phyloP scores from a whole-genome alignment of 2,797 vertebrate species.

The Tadarida brasiliensis region DNA sequence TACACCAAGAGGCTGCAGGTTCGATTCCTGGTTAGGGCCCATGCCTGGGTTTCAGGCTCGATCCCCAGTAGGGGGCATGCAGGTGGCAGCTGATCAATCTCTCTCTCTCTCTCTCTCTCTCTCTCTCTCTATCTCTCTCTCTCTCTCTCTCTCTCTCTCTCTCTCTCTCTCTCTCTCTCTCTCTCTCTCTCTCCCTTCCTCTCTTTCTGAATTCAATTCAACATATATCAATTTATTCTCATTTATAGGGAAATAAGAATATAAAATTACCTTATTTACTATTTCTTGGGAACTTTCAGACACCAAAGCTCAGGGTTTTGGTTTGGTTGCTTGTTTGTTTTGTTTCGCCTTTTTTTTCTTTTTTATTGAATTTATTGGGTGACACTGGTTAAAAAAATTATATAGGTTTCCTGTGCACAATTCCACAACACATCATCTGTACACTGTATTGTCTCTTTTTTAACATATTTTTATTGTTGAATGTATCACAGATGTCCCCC shows the following conservation, averaged over 20 bases:
- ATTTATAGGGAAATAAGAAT: constrained; percentile 70
- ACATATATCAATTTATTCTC: constrained; percentile 25
- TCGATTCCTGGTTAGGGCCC: neutral
- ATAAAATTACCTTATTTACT: constrained; percentile 18
- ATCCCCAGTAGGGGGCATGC: neutral
- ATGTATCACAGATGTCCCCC: no score
- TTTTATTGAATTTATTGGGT: no score
- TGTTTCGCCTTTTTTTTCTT: no score
- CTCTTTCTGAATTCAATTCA: neutral
- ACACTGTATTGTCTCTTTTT: no score
- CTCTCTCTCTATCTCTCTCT: neutral
- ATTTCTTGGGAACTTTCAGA: constrained; percentile 60
- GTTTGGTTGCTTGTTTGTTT: no score
- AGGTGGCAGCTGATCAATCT: neutral
- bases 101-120: neutral
- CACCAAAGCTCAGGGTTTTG: constrained; percentile 41
- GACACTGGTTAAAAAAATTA: no score
- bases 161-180: neutral
- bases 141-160: neutral
- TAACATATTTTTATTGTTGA: no score
- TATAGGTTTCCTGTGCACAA: no score
- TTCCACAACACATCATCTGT: no score
- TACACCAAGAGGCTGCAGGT: neutral
- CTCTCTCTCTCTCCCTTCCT: neutral
- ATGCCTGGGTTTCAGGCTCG: neutral